phyloP scores from a whole-genome alignment of 2,888 invertebrate species.

The Agrochola lota region DNA sequence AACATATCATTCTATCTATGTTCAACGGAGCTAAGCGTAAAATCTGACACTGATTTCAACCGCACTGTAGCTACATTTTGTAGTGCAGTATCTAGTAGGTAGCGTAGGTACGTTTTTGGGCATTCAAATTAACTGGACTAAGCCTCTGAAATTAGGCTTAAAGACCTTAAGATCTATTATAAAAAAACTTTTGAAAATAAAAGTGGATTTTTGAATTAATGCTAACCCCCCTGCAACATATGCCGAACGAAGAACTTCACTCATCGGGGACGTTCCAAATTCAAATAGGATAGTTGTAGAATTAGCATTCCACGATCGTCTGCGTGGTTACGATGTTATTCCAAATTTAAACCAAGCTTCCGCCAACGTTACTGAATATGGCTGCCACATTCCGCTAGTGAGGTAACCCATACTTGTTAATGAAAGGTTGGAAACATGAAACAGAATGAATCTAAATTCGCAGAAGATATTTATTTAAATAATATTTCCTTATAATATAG shows the following conservation, averaged over 20 bases:
- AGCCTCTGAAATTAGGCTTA: background rate
- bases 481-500: background rate
- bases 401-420: conserved; percentile 47
- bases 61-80: background rate
- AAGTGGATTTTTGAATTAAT: background rate
- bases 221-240: conserved; percentile 25
- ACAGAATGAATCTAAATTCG: conserved; percentile 2
- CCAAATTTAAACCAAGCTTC: conserved; percentile 82
- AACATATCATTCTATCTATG: background rate
- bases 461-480: background rate
- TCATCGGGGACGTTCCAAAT: conserved; percentile 66
- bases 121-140: background rate
- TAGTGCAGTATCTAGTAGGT: background rate
- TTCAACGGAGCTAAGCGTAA: background rate
- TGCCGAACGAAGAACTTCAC: conserved; percentile 58
- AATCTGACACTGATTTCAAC: background rate
- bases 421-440: conserved; percentile 21
- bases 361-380: conserved; percentile 75
- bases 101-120: background rate
- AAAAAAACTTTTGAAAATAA: background rate
- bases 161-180: background rate
- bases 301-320: conserved; percentile 79
- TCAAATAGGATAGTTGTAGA: conserved; percentile 67
- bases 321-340: conserved; percentile 76
- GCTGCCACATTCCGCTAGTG: conserved; percentile 68